Evolutionary conservation across 2,888 invertebrate species (phyloP), one percentile per base, ranked within the genome.

Genomic region (Macrosiphum euphorbiae): DNA sequence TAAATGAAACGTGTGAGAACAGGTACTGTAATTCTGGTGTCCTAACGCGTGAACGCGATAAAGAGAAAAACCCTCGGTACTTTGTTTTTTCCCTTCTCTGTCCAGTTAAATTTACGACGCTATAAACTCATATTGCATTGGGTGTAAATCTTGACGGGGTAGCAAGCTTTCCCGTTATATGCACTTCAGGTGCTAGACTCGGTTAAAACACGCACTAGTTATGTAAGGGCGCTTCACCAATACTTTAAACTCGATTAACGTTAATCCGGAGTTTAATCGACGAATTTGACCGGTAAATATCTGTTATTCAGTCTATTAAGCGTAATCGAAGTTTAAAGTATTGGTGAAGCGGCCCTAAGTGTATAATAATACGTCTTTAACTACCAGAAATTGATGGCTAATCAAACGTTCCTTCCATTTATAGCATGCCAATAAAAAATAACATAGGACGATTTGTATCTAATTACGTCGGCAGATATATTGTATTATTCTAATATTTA

Each of bases 61-160:
- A 92, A 92, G 92, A 92, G 92, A 88, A 88, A 92, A 92, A 88
- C 92, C 92, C 92, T 78, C 41, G 88, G 67, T 92, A 92, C 92
- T 92, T 92, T 92, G 92, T 92, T 92, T 92, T 90, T 88, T 92
- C 88, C 92, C 92, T 92, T 88, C 92, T 78, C 88, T 78, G 92
- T 78, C 88, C 92, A 41, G 92, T 92, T 88, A 88, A 92, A 92
- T 92, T 92, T 92, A 92, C 88, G 92, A 92, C 92, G 92, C 92
- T 92, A 92, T 92, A 92, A 92, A 92, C 92, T 92, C 88, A 92
- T 92, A 92, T 92, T 88, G 92, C 92, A 88, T 92, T 92, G 92
- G 88, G 88, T 88, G 92, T 92, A 92, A 92, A 92, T 92, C 92
- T 92, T 92, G 67, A 88, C 92, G 55, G 92, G 92, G 92, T 92